phyloP scores from a whole-genome alignment of 2,888 invertebrate genomes.

The Xiphydria camelus region DNA sequence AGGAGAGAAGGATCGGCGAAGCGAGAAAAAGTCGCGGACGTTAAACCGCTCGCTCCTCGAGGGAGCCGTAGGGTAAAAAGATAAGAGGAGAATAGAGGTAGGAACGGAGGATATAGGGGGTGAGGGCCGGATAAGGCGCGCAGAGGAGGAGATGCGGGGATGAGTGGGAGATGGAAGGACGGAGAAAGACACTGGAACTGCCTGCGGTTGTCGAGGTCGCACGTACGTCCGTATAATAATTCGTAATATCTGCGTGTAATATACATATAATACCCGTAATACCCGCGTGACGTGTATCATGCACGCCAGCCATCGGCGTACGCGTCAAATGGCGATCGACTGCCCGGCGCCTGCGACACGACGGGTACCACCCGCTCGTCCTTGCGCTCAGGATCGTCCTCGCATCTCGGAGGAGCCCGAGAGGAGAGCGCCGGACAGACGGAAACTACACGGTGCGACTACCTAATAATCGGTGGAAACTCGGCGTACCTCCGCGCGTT shows the following conservation, averaged over 20 bases:
- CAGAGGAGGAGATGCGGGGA: background rate
- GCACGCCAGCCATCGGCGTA: slow-evolving; percentile 7
- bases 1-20: slow-evolving; percentile 5
- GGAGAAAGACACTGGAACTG: background rate
- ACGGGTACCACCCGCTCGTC: too few species aligned
- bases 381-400: too few species aligned
- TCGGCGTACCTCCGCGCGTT: too few species aligned
- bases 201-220: slow-evolving; percentile 42
- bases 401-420: too few species aligned
- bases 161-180: slow-evolving; percentile 18
- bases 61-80: background rate
- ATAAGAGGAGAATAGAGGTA: background rate
- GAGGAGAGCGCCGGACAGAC: too few species aligned
- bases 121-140: slow-evolving; percentile 1
- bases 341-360: slow-evolving; percentile 24
- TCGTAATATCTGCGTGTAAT: slow-evolving; percentile 54
- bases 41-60: slow-evolving; percentile 1
- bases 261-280: slow-evolving; percentile 54
- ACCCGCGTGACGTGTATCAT: slow-evolving; percentile 48
- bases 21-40: slow-evolving; percentile 7
- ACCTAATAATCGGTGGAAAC: too few species aligned
- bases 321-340: slow-evolving; percentile 31
- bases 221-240: slow-evolving; percentile 49
- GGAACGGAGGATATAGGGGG: background rate
- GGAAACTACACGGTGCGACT: too few species aligned